A percentile compares a stretch with the other conserved stretches of the same genome.
Conservation (phyloP, 2,888 invertebrate genomes). For the Galerucella pusilla region DNA sequence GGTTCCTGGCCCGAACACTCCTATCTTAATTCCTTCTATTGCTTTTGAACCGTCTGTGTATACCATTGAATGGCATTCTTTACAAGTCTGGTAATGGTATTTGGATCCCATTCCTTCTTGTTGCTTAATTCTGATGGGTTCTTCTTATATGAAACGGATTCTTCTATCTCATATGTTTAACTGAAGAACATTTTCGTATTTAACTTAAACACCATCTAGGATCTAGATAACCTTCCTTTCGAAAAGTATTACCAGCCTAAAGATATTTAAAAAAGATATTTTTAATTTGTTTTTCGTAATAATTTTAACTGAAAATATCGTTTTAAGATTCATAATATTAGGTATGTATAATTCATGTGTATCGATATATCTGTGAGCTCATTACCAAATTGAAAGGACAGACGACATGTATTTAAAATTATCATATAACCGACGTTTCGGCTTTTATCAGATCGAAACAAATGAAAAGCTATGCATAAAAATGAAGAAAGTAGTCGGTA, state of each 20-base stretch:
- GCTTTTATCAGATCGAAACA: slow-evolving; percentile 47
- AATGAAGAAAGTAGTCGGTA: slow-evolving; percentile 43
- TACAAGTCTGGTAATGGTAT: no score
- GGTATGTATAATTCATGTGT: slow-evolving; percentile 21
- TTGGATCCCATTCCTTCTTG: no score
- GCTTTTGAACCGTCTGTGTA: no score
- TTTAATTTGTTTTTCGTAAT: slow-evolving; percentile 29
- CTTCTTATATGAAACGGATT: no score
- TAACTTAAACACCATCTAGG: slow-evolving; percentile 13
- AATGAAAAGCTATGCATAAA: slow-evolving; percentile 45
- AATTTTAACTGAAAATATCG: slow-evolving; percentile 14
- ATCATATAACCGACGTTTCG: slow-evolving; percentile 41
- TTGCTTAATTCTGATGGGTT: no score
- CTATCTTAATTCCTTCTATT: no score
- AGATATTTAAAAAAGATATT: slow-evolving; percentile 26
- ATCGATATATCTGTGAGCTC: slow-evolving; percentile 30
- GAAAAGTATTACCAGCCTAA: slow-evolving; percentile 23
- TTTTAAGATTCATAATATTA: neutral
- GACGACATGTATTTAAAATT: slow-evolving; percentile 39
- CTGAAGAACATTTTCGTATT: neutral
- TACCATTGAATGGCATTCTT: no score
- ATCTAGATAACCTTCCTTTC: neutral
- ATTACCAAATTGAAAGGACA: slow-evolving; percentile 39
- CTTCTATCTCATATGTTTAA: neutral
- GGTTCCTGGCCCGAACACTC: no score